phyloP scores from a whole-genome alignment of 2,113 vertebrate genomes.

The Grammomys dolichurus region DNA sequence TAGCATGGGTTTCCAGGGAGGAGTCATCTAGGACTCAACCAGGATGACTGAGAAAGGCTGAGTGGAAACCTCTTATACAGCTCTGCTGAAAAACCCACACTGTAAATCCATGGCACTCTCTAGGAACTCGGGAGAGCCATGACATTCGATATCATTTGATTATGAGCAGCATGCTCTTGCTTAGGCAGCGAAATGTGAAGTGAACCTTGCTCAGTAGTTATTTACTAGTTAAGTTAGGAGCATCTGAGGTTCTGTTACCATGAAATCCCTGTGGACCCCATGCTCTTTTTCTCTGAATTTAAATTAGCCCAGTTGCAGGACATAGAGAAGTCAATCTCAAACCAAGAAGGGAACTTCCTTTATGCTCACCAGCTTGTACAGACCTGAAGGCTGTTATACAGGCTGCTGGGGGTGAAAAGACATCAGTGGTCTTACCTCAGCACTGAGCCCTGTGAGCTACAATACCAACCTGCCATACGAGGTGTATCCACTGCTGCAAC shows the following conservation, averaged over 20 bases:
- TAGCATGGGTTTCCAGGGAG: background rate
- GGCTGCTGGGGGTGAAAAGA: background rate
- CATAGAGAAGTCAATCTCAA: background rate
- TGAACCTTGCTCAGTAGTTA: slow-evolving; percentile 34
- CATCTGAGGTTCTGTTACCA: slow-evolving; percentile 48
- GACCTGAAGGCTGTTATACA: background rate
- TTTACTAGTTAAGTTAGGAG: slow-evolving; percentile 38
- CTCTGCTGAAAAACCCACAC: background rate
- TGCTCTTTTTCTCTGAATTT: slow-evolving; percentile 68
- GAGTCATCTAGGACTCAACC: background rate
- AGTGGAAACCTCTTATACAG: background rate
- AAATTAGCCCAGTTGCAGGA: slow-evolving; percentile 49
- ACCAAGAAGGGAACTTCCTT: background rate
- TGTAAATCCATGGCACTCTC: slow-evolving; percentile 44
- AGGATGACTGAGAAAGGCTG: slow-evolving; percentile 24
- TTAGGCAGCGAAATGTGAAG: slow-evolving; percentile 43
- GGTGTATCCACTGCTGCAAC: background rate
- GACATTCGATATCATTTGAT: slow-evolving; percentile 15
- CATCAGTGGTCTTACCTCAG: background rate
- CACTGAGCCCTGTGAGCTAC: too few relatives aligned
- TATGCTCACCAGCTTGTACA: background rate
- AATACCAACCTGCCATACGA: background rate
- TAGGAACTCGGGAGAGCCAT: background rate
- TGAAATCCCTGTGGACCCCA: background rate
- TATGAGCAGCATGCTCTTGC: slow-evolving; percentile 58